Evolutionary conservation across 2,113 vertebrate species (phyloP).

Genomic region (Chunga burmeisteri): DNA sequence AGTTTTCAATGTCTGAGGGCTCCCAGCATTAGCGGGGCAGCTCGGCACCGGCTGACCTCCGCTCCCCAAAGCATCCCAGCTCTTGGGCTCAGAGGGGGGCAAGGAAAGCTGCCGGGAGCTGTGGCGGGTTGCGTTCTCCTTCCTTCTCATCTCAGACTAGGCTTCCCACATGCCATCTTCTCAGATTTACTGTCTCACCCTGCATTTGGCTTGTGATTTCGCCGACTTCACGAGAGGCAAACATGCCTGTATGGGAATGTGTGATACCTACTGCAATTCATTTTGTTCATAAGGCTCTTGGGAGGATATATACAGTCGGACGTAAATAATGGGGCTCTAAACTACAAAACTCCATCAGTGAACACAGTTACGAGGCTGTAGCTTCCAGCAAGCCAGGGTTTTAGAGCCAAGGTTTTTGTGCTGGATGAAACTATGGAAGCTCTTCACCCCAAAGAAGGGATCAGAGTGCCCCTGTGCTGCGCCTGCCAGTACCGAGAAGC

Average conservation of each 20-base stretch:
- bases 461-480: not conserved
- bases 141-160: not conserved
- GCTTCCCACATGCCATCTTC: not conserved
- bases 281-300: not conserved
- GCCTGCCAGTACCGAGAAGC: fast-evolving
- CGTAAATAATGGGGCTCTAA: not conserved
- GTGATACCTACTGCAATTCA: not conserved
- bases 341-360: not conserved
- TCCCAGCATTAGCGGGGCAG: not conserved
- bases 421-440: not conserved
- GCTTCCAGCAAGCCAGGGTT: not conserved
- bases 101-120: not conserved
- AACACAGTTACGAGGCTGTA: not conserved
- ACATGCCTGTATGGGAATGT: not conserved
- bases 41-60: not conserved
- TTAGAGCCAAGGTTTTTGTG: not conserved
- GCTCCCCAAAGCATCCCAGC: not conserved
- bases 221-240: not conserved
- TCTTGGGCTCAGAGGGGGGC: not conserved
- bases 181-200: not conserved
- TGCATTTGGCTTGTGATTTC: not conserved
- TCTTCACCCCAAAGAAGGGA: not conserved
- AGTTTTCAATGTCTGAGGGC: not conserved
- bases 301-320: not conserved
- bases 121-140: not conserved